Evolutionary conservation across 1,140 invertebrate genomes (phyloP).

Genomic region (Drosophila pallidifrons): DNA sequence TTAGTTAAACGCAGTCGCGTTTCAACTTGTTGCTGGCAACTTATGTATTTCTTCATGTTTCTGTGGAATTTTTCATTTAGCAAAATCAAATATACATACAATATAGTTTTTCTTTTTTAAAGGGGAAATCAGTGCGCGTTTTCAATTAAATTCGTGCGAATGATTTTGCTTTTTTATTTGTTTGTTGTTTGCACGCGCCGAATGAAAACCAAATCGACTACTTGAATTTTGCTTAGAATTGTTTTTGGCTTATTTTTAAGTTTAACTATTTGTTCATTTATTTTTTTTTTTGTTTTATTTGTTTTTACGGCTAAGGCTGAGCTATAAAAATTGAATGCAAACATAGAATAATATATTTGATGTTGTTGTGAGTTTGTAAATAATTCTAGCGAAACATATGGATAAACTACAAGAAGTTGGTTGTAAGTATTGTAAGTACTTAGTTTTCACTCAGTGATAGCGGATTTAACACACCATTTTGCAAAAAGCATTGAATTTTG

Average conservation of each 20-base stretch:
- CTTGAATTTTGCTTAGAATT: slow-evolving; percentile 42
- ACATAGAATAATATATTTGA: slow-evolving; percentile 19
- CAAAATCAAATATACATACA: slow-evolving; percentile 75
- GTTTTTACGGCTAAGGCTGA: slow-evolving; percentile 15
- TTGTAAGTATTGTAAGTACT: slow-evolving; percentile 1
- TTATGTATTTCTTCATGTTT: slow-evolving; percentile 14
- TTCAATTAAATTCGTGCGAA: slow-evolving; percentile 51
- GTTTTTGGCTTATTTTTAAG: slow-evolving; percentile 20
- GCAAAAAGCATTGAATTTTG: slow-evolving; percentile 41
- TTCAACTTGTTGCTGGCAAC: slow-evolving; percentile 21
- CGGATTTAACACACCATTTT: slow-evolving; percentile 77
- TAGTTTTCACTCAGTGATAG: slow-evolving; percentile 50
- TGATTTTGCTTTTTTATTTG: slow-evolving; percentile 52
- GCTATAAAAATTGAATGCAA: slow-evolving; percentile 28
- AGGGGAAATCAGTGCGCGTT: slow-evolving; percentile 57
- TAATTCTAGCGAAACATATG: slow-evolving; percentile 34
- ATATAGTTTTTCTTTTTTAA: slow-evolving; percentile 25
- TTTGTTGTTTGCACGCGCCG: slow-evolving; percentile 66
- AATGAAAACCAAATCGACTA: slow-evolving; percentile 84
- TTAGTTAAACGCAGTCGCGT: slow-evolving; percentile 29
- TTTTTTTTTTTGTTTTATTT: slow-evolving; percentile 24
- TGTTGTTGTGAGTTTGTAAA: slow-evolving; percentile 10
- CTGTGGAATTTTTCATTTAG: slow-evolving; percentile 64
- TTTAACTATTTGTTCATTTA: slow-evolving; percentile 12
- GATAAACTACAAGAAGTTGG: slow-evolving; percentile 11